Evolutionary conservation across 2,797 vertebrate genomes (phyloP).

Genomic region (Enteromius anoplus): DNA sequence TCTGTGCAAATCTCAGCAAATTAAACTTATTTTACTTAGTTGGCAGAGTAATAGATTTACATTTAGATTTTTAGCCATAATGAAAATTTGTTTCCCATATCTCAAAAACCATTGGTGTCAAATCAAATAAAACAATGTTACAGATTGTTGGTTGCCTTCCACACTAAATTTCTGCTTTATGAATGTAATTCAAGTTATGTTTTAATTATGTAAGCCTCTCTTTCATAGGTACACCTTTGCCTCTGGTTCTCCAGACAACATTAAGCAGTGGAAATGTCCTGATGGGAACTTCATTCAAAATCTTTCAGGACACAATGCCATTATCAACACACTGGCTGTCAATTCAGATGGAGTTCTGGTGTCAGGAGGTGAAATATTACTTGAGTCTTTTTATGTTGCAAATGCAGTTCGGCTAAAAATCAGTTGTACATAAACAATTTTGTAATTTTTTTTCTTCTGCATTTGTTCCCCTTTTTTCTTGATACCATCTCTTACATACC

Average conservation of each 20-base stretch:
- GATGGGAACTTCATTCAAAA: conserved; percentile 99
- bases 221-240: conserved; percentile 92
- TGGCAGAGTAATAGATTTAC: too few relatives aligned
- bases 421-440: background rate
- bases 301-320: conserved; percentile 96
- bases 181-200: background rate
- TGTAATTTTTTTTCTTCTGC: background rate
- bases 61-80: background rate
- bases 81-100: background rate
- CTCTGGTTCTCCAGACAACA: conserved; percentile 98
- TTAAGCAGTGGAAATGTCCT: conserved; percentile 99
- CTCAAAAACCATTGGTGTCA: background rate
- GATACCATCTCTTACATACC: background rate
- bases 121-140: background rate
- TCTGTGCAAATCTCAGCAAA: too few relatives aligned
- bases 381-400: background rate
- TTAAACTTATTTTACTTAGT: too few relatives aligned
- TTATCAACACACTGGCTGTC: conserved; percentile 95
- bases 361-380: conserved; percentile 86
- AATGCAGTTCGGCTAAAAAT: background rate
- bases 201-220: background rate
- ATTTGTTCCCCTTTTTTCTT: background rate
- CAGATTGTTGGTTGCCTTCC: background rate
- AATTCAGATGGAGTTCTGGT: conserved; percentile 97
- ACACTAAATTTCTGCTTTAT: background rate